Base-by-base conservation (phyloP, 2,888 invertebrate species). In the Calliphora vomitoria region DNA sequence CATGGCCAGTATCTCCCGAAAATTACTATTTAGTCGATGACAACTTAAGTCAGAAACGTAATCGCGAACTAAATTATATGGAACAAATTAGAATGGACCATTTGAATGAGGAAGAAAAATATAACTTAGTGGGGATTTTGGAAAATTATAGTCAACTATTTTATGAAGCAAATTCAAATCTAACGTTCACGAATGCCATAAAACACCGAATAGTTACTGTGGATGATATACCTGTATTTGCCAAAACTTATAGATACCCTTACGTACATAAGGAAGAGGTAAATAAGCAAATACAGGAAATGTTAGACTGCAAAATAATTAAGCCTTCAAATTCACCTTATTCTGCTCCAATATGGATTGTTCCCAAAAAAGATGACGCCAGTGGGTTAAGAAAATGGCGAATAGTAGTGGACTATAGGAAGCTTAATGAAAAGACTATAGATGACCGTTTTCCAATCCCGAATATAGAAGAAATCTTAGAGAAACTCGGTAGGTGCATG, bases 391-490 rank as follows among this genome's bases (percentile, higher is more conserved):
- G 31, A n/a, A 78, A 64, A 41, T 78, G 83, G 78, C 38, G 78
- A 18, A 20, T 84, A 4, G 78, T 78, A 41, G 60, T 83, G 11
- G 83, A 84, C 15, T 84, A 72, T 18, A 60, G 83, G 13, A 84
- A 72, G 20, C 66, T 79, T 15, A 72, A 79, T 35, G 71, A 66
- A 18, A 66, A 75, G 18, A 85, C 75, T n/a, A 35, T 84, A 13
- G 74, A 55, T 13, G 80, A 85, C 60, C 44, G 62, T 31, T 85
- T 64, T 68, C 85, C 80, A 4, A 74, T 85, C 4, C 80, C 80
- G 15, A 85, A 85, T 53, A 85, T 85, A 0, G 64, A 76, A 1
- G 81, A 85, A 68, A 85, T 85, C n/a, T 55, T 85, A 11, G 80
- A 85, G 31, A 81, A 81, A 55, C 44, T 85, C 15, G 81, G 71